These are phyloP conservation scores for Enteromius radiatus DNA, from an alignment of 2,797 vertebrate genomes.

Conservation along the genomic window DNA sequence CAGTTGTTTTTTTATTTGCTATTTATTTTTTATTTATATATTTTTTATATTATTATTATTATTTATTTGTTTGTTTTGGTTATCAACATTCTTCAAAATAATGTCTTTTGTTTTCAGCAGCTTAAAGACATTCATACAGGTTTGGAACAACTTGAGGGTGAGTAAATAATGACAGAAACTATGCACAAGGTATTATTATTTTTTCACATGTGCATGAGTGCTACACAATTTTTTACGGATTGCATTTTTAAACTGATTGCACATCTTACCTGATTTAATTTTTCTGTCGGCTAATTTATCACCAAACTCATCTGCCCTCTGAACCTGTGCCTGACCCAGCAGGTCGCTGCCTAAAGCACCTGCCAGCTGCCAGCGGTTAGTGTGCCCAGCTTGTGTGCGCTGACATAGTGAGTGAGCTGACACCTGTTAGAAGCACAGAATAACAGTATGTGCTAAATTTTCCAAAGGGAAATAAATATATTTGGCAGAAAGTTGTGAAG, in stretches of 20 bases:
- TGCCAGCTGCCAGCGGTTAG: constrained; percentile 57
- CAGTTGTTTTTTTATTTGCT: no score
- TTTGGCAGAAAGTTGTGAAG: not conserved
- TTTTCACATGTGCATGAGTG: not conserved
- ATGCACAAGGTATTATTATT: not conserved
- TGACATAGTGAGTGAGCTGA: constrained; percentile 28
- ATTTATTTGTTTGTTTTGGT: no score
- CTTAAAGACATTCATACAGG: not conserved
- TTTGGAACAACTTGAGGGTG: not conserved
- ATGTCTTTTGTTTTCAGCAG: no score
- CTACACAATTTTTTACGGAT: not conserved
- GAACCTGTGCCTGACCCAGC: constrained; percentile 53
- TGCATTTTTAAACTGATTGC: not conserved
- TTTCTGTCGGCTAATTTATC: constrained; percentile 24
- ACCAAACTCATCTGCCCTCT: constrained; percentile 20
- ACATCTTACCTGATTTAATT: constrained; percentile 46
- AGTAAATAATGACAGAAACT: not conserved
- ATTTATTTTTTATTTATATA: no score
- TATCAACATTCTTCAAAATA: no score
- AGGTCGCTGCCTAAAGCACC: constrained; percentile 44
- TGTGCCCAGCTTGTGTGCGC: constrained; percentile 53
- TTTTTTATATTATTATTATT: no score
- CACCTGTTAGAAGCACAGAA: constrained; percentile 40
- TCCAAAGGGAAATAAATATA: not conserved
- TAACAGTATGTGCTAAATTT: not conserved